Percentiles rank a stretch among this genome's conserved stretches.
phyloP scores from a whole-genome alignment of 2,113 vertebrate species.

The Willisornis vidua region DNA sequence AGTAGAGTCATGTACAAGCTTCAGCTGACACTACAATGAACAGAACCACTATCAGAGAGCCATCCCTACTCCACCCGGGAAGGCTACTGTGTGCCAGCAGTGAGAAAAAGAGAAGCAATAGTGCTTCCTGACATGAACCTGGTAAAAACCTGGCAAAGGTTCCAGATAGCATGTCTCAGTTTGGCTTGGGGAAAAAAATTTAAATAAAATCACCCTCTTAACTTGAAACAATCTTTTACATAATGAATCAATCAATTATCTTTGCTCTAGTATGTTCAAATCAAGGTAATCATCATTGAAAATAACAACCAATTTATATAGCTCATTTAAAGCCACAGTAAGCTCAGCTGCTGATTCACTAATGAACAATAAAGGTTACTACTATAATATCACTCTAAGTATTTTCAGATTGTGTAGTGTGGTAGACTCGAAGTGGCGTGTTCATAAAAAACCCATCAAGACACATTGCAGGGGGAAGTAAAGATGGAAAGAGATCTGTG shows the following conservation, averaged over 20 bases:
- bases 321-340: conserved; percentile 53
- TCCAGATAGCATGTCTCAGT: background rate
- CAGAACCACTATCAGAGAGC: background rate
- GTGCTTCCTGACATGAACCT: background rate
- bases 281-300: conserved; percentile 48
- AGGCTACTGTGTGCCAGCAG: background rate
- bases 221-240: conserved; percentile 53
- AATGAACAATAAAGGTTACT: conserved; percentile 69
- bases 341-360: conserved; percentile 35
- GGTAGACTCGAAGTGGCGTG: conserved; percentile 7
- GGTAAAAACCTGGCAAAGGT: background rate
- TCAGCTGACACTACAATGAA: background rate
- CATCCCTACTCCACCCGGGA: background rate
- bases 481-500: background rate
- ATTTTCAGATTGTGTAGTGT: background rate
- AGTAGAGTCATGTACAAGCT: background rate
- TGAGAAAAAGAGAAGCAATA: background rate
- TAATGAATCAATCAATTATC: conserved; percentile 65
- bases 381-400: background rate
- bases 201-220: background rate
- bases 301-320: conserved; percentile 59
- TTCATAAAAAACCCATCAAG: background rate
- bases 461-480: background rate
- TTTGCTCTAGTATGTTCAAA: conserved; percentile 44
- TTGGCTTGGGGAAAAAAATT: background rate